Percentiles rank a stretch among this genome's conserved stretches.
phyloP scores from a whole-genome alignment of 2,888 invertebrate species.

The Cistogaster globosa region DNA sequence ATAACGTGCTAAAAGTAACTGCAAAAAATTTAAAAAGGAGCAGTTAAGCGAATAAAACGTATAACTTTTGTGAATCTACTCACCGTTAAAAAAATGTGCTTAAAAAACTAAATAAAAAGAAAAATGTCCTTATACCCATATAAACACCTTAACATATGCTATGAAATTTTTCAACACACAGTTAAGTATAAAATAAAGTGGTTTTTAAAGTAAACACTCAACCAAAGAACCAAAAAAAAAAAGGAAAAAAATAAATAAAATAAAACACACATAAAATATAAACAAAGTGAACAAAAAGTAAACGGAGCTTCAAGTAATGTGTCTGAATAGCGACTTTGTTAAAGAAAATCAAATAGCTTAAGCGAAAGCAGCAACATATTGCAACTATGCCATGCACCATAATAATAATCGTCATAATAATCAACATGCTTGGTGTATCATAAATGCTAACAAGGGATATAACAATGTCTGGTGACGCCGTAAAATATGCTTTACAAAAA shows the following conservation, averaged over 20 bases:
- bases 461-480: slow-evolving; percentile 67
- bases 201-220: slow-evolving; percentile 66
- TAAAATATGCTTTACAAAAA: slow-evolving; percentile 63
- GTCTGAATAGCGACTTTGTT: slow-evolving; percentile 23
- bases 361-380: slow-evolving; percentile 39
- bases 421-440: slow-evolving; percentile 50
- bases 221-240: background rate
- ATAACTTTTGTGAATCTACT: slow-evolving; percentile 40
- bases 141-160: slow-evolving; percentile 68
- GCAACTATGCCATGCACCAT: slow-evolving; percentile 44
- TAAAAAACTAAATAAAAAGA: slow-evolving; percentile 38
- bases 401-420: slow-evolving; percentile 62
- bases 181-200: slow-evolving; percentile 67
- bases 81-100: slow-evolving; percentile 41
- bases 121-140: slow-evolving; percentile 47
- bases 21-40: slow-evolving; percentile 7
- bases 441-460: slow-evolving; percentile 60
- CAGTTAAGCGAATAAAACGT: slow-evolving; percentile 18
- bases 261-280: slow-evolving; percentile 31
- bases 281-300: slow-evolving; percentile 46
- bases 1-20: slow-evolving; percentile 44
- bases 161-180: slow-evolving; percentile 60
- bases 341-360: slow-evolving; percentile 56
- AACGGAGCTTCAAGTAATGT: slow-evolving; percentile 36
- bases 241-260: background rate